phyloP scores from a whole-genome alignment of 2,797 vertebrate species.

The Pyrocephalus nanus region DNA sequence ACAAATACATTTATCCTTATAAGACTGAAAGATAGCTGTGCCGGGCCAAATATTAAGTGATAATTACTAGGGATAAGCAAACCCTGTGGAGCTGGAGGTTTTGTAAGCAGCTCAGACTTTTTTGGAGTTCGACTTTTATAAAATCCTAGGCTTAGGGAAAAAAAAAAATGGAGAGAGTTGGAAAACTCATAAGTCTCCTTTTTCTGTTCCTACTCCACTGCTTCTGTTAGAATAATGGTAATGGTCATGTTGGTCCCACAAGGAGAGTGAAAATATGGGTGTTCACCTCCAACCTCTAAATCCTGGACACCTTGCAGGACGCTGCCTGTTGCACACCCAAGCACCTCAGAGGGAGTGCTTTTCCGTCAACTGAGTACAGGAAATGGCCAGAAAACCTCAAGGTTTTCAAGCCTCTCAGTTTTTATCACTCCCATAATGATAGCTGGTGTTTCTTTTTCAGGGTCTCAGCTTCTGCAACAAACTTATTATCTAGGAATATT shows the following conservation, averaged over 20 bases:
- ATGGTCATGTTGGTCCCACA: background rate
- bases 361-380: background rate
- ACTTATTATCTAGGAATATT: background rate
- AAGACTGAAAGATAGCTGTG: constrained; percentile 53
- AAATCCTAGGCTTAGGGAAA: constrained; percentile 10
- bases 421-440: background rate
- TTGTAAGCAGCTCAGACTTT: constrained; percentile 54
- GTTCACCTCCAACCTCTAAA: background rate
- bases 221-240: background rate
- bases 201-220: background rate
- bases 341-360: background rate
- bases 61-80: constrained; percentile 70
- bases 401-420: background rate
- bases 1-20: constrained; percentile 65
- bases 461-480: background rate
- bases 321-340: background rate
- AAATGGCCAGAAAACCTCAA: background rate
- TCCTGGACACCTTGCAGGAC: background rate
- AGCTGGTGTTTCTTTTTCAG: background rate
- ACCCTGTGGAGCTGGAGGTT: constrained; percentile 54
- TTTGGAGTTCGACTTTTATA: constrained; percentile 35
- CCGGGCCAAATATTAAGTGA: constrained; percentile 69
- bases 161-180: background rate
- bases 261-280: background rate
- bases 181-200: background rate